Evolutionary conservation across 2,888 invertebrate species (phyloP).

Genomic region (Lycaena phlaeas): DNA sequence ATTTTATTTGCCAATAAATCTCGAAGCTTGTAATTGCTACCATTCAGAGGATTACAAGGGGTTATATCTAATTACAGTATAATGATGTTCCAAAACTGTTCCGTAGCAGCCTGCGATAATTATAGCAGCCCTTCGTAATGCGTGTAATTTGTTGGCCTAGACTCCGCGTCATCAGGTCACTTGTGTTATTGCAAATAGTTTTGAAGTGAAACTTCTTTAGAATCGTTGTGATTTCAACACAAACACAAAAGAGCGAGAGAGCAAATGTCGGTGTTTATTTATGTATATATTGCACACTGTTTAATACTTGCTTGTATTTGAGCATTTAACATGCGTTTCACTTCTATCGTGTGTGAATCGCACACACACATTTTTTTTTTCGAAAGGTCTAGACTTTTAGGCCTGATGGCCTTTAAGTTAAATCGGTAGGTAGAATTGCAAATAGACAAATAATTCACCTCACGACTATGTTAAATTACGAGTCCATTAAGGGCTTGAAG

Average conservation of each 20-base stretch:
- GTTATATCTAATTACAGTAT: neutral
- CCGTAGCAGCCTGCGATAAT: constrained; percentile 38
- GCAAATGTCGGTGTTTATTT: no score
- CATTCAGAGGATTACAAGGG: neutral
- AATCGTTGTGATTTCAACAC: no score
- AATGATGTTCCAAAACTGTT: constrained; percentile 13
- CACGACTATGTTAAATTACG: neutral
- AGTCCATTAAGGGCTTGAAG: neutral
- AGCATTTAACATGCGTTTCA: no score
- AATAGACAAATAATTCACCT: constrained; percentile 61
- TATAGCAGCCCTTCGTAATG: constrained; percentile 45
- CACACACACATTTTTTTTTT: no score
- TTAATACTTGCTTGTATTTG: no score
- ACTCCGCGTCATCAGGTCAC: constrained; percentile 38
- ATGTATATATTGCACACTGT: no score
- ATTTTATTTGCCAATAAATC: neutral
- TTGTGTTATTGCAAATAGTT: constrained; percentile 43
- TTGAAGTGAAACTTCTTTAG: no score
- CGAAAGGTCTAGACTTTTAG: no score
- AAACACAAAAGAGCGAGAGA: no score
- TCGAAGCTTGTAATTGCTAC: neutral
- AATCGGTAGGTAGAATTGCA: no score
- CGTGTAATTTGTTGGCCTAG: constrained; percentile 29
- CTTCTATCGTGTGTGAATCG: no score
- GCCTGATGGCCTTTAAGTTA: no score